Percentiles rank a stretch among this genome's conserved stretches.
These are phyloP conservation scores for Noturus placidus DNA, from an alignment of 2,113 vertebrate species.

Conservation along the genomic window DNA sequence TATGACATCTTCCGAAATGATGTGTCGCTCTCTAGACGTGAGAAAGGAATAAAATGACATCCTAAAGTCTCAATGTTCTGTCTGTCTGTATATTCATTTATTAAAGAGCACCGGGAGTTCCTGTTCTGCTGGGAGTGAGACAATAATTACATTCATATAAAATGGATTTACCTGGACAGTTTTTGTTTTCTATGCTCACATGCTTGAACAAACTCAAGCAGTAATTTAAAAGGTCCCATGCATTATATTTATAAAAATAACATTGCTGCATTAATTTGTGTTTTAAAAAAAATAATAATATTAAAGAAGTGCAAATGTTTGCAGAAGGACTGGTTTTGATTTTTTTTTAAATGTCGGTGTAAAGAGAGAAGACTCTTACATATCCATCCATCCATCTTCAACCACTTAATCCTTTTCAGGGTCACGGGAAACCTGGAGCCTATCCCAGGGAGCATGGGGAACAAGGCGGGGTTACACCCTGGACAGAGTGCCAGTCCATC, in stretches of 20 bases:
- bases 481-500: too few species aligned
- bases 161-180: slow-evolving; percentile 15
- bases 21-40: not conserved
- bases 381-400: too few species aligned
- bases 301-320: not conserved
- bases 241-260: not conserved
- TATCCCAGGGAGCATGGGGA: too few species aligned
- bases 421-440: too few species aligned
- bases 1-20: not conserved
- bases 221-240: slow-evolving; percentile 5
- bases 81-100: slow-evolving; percentile 20
- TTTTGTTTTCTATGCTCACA: slow-evolving; percentile 8
- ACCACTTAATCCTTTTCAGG: too few species aligned
- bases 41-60: not conserved
- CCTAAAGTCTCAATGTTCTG: slow-evolving; percentile 1
- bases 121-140: not conserved
- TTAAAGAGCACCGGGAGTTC: not conserved
- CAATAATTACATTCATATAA: not conserved
- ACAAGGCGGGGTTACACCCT: too few species aligned
- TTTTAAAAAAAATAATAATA: slow-evolving; percentile 11
- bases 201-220: not conserved
- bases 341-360: not conserved
- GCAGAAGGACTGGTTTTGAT: not conserved
- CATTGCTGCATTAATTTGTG: not conserved
- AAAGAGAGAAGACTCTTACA: not conserved